phyloP scores from a whole-genome alignment of 2,797 vertebrate species.

The Rhinoraja longicauda region DNA sequence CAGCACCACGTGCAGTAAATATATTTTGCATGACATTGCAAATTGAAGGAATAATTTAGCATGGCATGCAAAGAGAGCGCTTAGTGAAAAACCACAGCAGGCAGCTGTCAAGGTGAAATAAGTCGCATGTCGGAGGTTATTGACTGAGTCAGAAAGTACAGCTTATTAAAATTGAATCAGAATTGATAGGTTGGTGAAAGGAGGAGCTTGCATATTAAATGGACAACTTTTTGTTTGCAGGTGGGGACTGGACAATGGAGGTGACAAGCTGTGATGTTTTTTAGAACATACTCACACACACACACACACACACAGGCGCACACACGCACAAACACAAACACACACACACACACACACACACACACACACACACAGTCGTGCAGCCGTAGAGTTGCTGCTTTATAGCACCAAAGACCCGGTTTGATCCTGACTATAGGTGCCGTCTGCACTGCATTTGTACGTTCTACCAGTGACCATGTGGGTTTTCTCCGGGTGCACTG shows the following conservation, averaged over 20 bases:
- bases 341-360: too few species aligned
- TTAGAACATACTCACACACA: neutral
- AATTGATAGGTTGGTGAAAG: neutral
- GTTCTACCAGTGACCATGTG: too few species aligned
- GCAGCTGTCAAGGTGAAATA: constrained; percentile 24
- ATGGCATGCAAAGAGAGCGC: neutral
- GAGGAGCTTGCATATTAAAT: neutral
- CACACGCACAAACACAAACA: too few species aligned
- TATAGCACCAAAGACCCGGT: too few species aligned
- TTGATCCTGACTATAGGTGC: too few species aligned
- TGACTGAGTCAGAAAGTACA: neutral
- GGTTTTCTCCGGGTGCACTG: too few species aligned
- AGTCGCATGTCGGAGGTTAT: neutral
- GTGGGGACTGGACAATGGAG: neutral
- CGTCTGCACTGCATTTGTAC: too few species aligned
- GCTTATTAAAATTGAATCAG: constrained; percentile 4
- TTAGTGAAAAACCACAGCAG: neutral
- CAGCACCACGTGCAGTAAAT: constrained; percentile 2
- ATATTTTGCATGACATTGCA: constrained; percentile 13
- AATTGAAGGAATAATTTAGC: constrained; percentile 32
- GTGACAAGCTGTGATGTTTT: neutral
- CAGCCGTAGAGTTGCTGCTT: too few species aligned
- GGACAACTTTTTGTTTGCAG: neutral
- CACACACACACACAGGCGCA: too few species aligned
- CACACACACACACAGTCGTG: too few species aligned